A percentile compares a stretch with the other conserved stretches of the same genome.
phyloP scores from a whole-genome alignment of 1,140 invertebrate species.

The Carposina sasakii region DNA sequence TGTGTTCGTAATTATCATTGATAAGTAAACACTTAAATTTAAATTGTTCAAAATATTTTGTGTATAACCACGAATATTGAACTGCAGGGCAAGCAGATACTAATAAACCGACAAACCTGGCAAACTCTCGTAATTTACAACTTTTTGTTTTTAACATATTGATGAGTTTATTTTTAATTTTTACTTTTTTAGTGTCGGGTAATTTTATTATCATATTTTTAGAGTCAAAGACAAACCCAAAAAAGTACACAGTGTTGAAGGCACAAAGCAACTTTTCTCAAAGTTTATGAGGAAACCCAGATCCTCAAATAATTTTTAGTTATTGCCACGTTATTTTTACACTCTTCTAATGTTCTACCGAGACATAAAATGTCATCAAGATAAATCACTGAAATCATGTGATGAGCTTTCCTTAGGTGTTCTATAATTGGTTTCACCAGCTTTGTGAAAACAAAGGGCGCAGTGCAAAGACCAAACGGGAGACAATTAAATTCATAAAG shows the following conservation, averaged over 20 bases:
- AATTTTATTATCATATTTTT: not conserved
- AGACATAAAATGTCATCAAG: slow-evolving; percentile 9
- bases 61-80: slow-evolving; percentile 7
- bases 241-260: not conserved
- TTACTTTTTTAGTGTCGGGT: not conserved
- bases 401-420: slow-evolving; percentile 2
- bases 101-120: slow-evolving; percentile 4
- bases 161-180: not conserved
- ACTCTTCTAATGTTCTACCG: not conserved
- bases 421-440: slow-evolving; percentile 13
- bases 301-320: not conserved
- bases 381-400: slow-evolving; percentile 5
- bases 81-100: slow-evolving; percentile 7
- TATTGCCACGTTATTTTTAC: not conserved
- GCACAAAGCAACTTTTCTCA: not conserved
- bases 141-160: not conserved
- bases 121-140: slow-evolving; percentile 9
- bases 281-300: not conserved
- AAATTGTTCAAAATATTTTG: not conserved
- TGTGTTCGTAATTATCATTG: not conserved
- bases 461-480: slow-evolving; percentile 7
- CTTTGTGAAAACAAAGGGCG: slow-evolving; percentile 18
- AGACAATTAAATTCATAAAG: slow-evolving; percentile 8
- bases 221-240: not conserved
- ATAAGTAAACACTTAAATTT: slow-evolving; percentile 2